Evolutionary conservation across 2,113 vertebrate genomes (phyloP).

Genomic region (Terrapene triunguis): DNA sequence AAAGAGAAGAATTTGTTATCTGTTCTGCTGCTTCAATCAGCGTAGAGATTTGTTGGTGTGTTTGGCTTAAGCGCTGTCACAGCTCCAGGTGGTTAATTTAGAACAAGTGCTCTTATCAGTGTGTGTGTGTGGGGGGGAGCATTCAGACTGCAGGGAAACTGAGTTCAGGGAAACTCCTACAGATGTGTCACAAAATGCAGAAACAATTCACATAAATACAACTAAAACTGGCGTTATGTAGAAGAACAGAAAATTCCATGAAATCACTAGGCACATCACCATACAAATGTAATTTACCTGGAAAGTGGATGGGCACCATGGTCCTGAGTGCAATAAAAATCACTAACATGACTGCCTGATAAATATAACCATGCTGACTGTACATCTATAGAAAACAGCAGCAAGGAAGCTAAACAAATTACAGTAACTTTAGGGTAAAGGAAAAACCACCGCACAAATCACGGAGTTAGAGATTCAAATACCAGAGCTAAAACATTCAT

Average conservation of each 20-base stretch:
- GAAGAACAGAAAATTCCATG: neutral
- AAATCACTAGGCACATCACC: neutral
- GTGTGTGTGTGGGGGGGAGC: neutral
- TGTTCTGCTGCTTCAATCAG: neutral
- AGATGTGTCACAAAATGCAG: neutral
- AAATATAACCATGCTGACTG: neutral
- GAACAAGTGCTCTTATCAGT: neutral
- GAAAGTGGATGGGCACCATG: neutral
- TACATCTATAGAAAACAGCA: neutral
- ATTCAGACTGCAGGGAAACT: neutral
- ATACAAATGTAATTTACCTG: neutral
- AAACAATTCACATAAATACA: rapidly evolving
- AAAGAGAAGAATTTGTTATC: neutral
- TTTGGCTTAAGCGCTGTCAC: neutral
- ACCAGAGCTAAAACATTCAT: neutral
- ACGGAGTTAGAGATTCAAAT: neutral
- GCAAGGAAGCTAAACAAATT: neutral
- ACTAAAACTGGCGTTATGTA: neutral
- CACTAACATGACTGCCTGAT: neutral
- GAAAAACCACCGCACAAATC: neutral
- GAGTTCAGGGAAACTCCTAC: neutral
- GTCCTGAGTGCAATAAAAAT: neutral
- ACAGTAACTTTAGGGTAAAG: neutral
- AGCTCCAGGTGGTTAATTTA: neutral
- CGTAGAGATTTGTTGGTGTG: neutral